Evolutionary conservation across 2,113 vertebrate genomes (phyloP).

Genomic region (Atherinomorus stipes): DNA sequence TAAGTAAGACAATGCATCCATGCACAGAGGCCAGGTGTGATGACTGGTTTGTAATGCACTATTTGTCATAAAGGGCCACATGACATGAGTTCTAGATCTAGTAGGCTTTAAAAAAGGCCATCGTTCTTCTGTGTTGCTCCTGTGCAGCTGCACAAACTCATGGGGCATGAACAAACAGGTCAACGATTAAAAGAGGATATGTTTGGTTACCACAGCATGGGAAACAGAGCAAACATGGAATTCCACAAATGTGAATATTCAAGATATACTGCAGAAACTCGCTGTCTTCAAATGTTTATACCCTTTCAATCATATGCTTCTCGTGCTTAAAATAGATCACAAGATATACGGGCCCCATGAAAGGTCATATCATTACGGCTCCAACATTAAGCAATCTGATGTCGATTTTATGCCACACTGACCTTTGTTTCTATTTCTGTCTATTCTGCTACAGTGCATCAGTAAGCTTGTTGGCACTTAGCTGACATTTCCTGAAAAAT

Average conservation of each 20-base stretch:
- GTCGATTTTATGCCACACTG: conserved; percentile 69
- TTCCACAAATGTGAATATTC: background rate
- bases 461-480: conserved; percentile 39
- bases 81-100: conserved; percentile 37
- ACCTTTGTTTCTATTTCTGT: conserved; percentile 75
- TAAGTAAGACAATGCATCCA: conserved; percentile 10
- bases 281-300: background rate
- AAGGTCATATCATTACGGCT: conserved; percentile 71
- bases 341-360: conserved; percentile 16
- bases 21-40: conserved; percentile 57
- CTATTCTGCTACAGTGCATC: conserved; percentile 47
- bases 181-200: conserved; percentile 43
- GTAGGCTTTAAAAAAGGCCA: conserved; percentile 47
- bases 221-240: background rate
- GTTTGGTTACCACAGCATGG: conserved; percentile 19
- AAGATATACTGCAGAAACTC: background rate
- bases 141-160: conserved; percentile 63
- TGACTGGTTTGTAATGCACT: conserved; percentile 60
- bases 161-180: conserved; percentile 53
- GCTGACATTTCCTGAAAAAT: conserved; percentile 68
- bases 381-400: conserved; percentile 67
- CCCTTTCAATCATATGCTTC: conserved; percentile 5
- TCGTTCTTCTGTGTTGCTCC: conserved; percentile 47
- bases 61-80: conserved; percentile 52
- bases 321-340: conserved; percentile 28